phyloP scores from a whole-genome alignment of 2,888 invertebrate genomes.

The Blastobasis lacticolella region DNA sequence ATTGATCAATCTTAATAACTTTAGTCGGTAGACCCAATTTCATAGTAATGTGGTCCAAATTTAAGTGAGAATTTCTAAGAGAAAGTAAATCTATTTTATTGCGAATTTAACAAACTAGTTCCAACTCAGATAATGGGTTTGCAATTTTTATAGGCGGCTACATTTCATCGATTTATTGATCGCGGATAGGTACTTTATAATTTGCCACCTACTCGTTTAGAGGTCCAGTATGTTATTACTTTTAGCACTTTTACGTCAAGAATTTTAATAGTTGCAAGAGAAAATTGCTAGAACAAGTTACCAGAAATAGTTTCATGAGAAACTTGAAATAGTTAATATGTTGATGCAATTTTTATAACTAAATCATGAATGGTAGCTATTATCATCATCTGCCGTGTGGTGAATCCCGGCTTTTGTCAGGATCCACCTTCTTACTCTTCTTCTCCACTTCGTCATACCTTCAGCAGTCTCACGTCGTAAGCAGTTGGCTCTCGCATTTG shows the following conservation, averaged over 20 bases:
- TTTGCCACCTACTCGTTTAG: conserved; percentile 6
- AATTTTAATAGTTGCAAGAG: not conserved
- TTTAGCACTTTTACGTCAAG: conserved; percentile 7
- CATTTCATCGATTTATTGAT: conserved; percentile 33
- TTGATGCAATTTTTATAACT: too few species aligned
- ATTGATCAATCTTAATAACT: conserved; percentile 55
- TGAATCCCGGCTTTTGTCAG: too few species aligned
- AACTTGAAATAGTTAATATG: not conserved
- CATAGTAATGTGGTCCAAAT: conserved; percentile 32
- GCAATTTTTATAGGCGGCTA: conserved; percentile 37
- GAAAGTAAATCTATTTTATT: conserved; percentile 67
- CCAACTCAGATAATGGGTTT: conserved; percentile 29
- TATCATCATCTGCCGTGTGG: too few species aligned
- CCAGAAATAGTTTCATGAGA: not conserved
- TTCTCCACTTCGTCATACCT: too few species aligned
- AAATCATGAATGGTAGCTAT: too few species aligned
- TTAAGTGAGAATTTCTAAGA: conserved; percentile 49
- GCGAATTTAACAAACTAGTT: conserved; percentile 57
- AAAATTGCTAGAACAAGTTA: not conserved
- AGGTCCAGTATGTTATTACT: conserved; percentile 4
- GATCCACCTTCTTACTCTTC: too few species aligned
- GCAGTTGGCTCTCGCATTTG: too few species aligned
- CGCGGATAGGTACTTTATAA: conserved; percentile 9
- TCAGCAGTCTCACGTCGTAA: too few species aligned
- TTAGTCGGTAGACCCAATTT: conserved; percentile 33